These are phyloP conservation scores for Poecilus cupreus DNA, from an alignment of 2,888 invertebrate genomes.

Conservation along the genomic window DNA sequence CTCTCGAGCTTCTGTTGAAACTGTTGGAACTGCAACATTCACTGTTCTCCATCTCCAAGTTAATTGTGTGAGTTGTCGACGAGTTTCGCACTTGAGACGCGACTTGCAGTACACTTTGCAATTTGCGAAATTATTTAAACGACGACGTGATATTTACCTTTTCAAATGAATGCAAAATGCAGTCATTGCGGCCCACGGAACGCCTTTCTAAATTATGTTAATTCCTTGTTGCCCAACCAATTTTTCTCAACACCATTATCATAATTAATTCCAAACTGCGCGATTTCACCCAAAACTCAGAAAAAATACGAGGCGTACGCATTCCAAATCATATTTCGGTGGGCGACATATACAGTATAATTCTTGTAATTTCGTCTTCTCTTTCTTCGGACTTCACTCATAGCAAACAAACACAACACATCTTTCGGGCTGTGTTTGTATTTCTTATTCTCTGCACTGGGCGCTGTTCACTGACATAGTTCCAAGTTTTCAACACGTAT, in stretches of 20 bases:
- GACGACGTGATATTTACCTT: slow-evolving; percentile 28
- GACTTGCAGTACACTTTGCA: slow-evolving; percentile 3
- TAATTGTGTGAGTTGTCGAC: slow-evolving; percentile 30
- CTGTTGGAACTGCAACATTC: too few relatives aligned
- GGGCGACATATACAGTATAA: too few relatives aligned
- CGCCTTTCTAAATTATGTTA: slow-evolving; percentile 54
- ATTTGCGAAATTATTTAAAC: slow-evolving; percentile 36
- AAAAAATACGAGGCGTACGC: too few relatives aligned
- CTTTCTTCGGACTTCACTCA: not conserved
- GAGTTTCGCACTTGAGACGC: slow-evolving; percentile 30
- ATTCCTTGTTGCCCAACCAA: slow-evolving; percentile 19
- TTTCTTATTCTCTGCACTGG: slow-evolving; percentile 5
- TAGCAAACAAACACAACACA: slow-evolving; percentile 15
- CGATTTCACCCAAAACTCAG: not conserved
- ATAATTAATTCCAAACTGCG: not conserved
- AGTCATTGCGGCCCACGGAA: not conserved
- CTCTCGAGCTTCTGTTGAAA: too few relatives aligned
- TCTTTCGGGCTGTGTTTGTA: slow-evolving; percentile 14
- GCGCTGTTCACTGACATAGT: slow-evolving; percentile 7
- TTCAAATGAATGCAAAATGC: slow-evolving; percentile 14
- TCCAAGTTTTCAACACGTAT: slow-evolving; percentile 14
- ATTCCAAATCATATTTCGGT: too few relatives aligned
- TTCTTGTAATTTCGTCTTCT: too few relatives aligned
- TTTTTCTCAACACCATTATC: not conserved
- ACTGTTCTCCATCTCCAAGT: not conserved